These are phyloP conservation scores for Anguilla obscura DNA, from an alignment of 2,797 vertebrate species.

Conservation along the genomic window DNA sequence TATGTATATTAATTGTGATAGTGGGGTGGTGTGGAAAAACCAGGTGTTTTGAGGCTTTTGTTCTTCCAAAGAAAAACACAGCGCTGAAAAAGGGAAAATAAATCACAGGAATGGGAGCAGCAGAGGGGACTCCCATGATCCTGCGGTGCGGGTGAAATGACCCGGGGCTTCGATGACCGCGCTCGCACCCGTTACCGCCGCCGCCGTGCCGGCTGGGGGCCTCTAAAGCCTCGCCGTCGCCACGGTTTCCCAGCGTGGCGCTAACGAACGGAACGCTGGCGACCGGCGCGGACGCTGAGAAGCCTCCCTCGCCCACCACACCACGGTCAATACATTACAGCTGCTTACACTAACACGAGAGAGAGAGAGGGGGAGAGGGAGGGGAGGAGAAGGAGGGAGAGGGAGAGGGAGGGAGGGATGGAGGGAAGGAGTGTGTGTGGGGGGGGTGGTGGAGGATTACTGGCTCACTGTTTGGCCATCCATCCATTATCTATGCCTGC, in stretches of 20 bases:
- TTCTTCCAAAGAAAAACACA: background rate
- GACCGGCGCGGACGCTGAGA: background rate
- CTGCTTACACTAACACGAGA: background rate
- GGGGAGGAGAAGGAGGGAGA: too few relatives aligned
- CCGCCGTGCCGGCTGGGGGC: background rate
- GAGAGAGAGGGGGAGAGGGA: background rate
- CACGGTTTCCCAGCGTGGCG: background rate
- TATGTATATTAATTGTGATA: too few relatives aligned
- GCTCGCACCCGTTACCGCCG: background rate
- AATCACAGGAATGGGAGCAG: background rate
- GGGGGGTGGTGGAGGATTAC: background rate
- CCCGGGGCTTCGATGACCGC: background rate
- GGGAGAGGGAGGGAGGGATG: background rate
- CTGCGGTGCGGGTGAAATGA: background rate
- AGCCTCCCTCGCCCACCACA: background rate
- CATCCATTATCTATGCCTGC: too few relatives aligned
- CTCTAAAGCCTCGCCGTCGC: background rate
- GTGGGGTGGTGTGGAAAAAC: too few relatives aligned
- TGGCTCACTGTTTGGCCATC: too few relatives aligned
- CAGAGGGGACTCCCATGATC: background rate
- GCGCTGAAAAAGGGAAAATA: background rate
- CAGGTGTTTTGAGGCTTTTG: too few relatives aligned
- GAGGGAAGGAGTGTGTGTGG: background rate
- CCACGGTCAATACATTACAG: background rate
- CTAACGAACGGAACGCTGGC: background rate